Conservation (phyloP, 2,888 invertebrate species). For the Acanthoscelides obtectus region DNA sequence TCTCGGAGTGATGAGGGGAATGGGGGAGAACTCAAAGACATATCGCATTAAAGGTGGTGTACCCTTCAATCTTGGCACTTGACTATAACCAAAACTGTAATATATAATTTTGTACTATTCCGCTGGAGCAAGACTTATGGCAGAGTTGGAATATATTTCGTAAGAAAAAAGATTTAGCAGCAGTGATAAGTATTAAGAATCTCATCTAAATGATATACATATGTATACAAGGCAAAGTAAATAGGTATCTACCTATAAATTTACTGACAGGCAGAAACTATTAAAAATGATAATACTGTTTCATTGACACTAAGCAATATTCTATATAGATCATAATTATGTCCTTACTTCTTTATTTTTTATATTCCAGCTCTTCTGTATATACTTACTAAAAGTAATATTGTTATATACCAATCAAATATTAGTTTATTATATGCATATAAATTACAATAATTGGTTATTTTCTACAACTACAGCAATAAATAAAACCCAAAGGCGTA, state of each 20-base stretch:
- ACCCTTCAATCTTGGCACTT: too few species aligned
- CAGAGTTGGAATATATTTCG: neutral
- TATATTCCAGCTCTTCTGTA: neutral
- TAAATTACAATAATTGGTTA: neutral
- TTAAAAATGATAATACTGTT: too few species aligned
- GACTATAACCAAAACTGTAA: too few species aligned
- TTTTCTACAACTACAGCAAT: neutral
- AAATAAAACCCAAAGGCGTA: neutral
- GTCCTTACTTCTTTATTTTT: neutral
- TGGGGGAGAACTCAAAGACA: too few species aligned
- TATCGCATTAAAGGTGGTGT: too few species aligned
- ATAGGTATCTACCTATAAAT: neutral
- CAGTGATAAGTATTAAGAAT: neutral
- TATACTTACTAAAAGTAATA: neutral
- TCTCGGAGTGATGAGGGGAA: too few species aligned
- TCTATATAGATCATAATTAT: too few species aligned
- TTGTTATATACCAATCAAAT: neutral
- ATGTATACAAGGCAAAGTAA: too few species aligned
- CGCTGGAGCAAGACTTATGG: neutral
- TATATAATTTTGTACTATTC: neutral
- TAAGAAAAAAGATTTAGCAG: neutral
- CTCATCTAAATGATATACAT: too few species aligned
- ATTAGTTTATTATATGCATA: neutral
- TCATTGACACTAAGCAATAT: too few species aligned
- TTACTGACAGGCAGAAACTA: too few species aligned